These are phyloP conservation scores for Canis aureus DNA, from an alignment of 2,113 vertebrate genomes.

Conservation along the genomic window DNA sequence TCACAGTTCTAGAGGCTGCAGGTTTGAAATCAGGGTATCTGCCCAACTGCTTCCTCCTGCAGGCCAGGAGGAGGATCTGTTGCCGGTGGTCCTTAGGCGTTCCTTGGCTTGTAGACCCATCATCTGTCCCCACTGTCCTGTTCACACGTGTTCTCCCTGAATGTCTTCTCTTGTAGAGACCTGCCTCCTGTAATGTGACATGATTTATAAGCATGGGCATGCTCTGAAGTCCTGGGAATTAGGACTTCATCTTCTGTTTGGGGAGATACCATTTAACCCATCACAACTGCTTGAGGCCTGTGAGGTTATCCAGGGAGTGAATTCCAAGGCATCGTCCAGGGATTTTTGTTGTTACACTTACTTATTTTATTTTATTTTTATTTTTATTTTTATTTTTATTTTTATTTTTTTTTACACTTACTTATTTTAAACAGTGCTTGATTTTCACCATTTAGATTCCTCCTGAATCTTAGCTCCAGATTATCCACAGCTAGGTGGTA, in stretches of 20 bases:
- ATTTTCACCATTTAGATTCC: background rate
- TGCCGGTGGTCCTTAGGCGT: fast-evolving
- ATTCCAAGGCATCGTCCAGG: background rate
- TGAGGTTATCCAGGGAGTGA: background rate
- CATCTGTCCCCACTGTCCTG: background rate
- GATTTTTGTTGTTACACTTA: background rate
- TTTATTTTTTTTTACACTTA: background rate
- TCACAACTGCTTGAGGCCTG: background rate
- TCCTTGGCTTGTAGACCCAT: no score
- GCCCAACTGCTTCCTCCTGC: fast-evolving
- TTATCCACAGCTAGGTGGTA: background rate
- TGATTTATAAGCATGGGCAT: background rate
- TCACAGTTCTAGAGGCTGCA: background rate
- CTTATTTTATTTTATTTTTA: background rate
- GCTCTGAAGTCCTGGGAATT: no score
- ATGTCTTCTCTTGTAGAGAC: background rate
- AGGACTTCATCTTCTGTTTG: background rate
- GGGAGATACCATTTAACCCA: fast-evolving
- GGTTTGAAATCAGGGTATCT: background rate
- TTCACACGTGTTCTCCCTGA: fast-evolving
- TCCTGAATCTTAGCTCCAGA: background rate
- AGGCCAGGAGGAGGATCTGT: fast-evolving
- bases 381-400: no score
- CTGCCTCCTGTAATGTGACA: no score
- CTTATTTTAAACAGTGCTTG: background rate